These are phyloP conservation scores for Alosa alosa DNA, from an alignment of 2,113 vertebrate species.

Conservation along the genomic window DNA sequence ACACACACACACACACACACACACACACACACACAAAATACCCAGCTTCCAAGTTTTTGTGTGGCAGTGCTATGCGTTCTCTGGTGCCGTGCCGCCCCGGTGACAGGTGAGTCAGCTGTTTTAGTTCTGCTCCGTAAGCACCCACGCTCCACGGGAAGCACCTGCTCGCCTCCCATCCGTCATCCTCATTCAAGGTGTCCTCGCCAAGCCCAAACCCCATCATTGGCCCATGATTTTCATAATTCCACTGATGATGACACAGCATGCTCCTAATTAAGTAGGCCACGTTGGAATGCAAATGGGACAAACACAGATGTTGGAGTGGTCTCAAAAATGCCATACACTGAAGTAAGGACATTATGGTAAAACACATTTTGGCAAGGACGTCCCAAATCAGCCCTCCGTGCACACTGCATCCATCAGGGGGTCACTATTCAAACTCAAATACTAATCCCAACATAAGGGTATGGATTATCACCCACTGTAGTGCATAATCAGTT, in stretches of 20 bases:
- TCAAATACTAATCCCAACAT: not conserved
- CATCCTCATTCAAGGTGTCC: not conserved
- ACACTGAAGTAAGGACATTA: not conserved
- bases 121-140: not conserved
- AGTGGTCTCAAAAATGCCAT: not conserved
- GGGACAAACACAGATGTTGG: not conserved
- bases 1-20: not conserved
- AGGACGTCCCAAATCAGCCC: not conserved
- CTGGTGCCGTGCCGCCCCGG: not conserved
- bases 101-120: not conserved
- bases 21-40: not conserved
- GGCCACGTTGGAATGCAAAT: not conserved
- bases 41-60: no score
- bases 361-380: not conserved
- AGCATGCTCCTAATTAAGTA: not conserved
- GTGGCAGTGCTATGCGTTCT: not conserved
- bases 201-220: not conserved
- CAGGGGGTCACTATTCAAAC: not conserved
- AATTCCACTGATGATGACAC: not conserved
- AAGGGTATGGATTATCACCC: not conserved
- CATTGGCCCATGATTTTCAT: not conserved
- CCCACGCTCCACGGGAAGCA: not conserved
- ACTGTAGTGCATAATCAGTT: not conserved
- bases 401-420: not conserved
- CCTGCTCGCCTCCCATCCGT: not conserved